Evolutionary conservation across 2,888 invertebrate genomes (phyloP).

Genomic region (Boloria selene): DNA sequence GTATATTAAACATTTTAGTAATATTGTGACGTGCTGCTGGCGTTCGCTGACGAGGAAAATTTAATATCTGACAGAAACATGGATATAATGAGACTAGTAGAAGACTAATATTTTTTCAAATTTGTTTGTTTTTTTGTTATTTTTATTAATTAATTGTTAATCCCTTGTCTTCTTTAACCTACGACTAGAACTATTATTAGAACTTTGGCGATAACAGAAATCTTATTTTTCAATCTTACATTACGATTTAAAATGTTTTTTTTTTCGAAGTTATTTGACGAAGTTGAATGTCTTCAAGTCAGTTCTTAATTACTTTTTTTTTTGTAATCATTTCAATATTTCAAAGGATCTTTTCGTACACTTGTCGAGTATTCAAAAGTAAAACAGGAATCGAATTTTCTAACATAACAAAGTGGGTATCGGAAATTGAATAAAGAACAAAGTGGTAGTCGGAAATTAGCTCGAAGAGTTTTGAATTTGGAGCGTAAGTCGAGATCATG

Average conservation of each 20-base stretch:
- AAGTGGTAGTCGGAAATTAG: constrained; percentile 81
- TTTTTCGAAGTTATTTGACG: too few relatives aligned
- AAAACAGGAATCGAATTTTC: constrained; percentile 55
- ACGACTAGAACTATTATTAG: background rate
- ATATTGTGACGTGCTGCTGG: constrained; percentile 60
- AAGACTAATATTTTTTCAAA: background rate
- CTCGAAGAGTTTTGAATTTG: constrained; percentile 74
- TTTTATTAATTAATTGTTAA: too few relatives aligned
- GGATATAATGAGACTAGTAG: constrained; percentile 51
- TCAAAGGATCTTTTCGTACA: constrained; percentile 21
- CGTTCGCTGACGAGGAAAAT: constrained; percentile 68
- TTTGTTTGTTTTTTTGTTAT: background rate
- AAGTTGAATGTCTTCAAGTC: constrained; percentile 8
- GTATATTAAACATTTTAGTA: constrained; percentile 47
- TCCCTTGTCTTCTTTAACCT: background rate
- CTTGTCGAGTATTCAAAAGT: constrained; percentile 24
- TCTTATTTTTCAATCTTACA: too few relatives aligned
- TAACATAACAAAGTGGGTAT: constrained; percentile 62
- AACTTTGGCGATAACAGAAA: too few relatives aligned
- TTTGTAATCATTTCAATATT: constrained; percentile 43
- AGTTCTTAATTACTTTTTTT: constrained; percentile 43
- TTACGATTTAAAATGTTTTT: too few relatives aligned
- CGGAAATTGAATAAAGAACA: constrained; percentile 82
- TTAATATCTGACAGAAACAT: constrained; percentile 71
- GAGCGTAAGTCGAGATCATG: constrained; percentile 67